These are phyloP conservation scores for Arctopsyche grandis DNA, from an alignment of 1,140 invertebrate genomes.

Conservation along the genomic window DNA sequence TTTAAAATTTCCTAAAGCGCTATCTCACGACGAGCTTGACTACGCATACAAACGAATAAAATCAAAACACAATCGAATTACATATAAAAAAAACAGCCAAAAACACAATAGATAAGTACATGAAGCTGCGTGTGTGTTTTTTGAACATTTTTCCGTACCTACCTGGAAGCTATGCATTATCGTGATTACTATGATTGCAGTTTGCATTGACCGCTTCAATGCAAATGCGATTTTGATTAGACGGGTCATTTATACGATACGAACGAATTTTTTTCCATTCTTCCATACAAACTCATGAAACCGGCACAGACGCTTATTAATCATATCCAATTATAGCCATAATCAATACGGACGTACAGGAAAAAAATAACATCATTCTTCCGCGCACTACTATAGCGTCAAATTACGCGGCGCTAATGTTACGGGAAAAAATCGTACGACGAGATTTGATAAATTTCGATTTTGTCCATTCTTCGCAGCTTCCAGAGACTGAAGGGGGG, in stretches of 20 bases:
- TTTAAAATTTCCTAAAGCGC: no score
- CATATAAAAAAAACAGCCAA: no score
- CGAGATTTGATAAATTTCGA: slow-evolving; percentile 30
- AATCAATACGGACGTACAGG: background rate
- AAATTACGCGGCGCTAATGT: background rate
- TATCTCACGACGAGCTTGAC: no score
- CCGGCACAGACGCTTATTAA: slow-evolving; percentile 9
- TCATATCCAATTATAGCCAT: slow-evolving; percentile 5
- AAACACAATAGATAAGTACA: no score
- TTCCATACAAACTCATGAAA: background rate
- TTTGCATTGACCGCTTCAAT: background rate
- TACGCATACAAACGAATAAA: no score
- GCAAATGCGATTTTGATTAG: slow-evolving; percentile 41
- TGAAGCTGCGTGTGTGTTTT: background rate
- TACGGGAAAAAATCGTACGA: background rate
- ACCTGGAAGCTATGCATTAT: slow-evolving; percentile 1
- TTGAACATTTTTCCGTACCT: background rate
- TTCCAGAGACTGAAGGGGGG: background rate
- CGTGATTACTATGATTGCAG: slow-evolving; percentile 34
- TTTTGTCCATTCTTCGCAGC: slow-evolving; percentile 11
- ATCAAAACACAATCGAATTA: no score
- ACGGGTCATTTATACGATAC: slow-evolving; percentile 35
- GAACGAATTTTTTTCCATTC: slow-evolving; percentile 13
- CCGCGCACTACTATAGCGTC: background rate
- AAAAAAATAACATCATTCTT: no score